Evolutionary conservation across 2,113 vertebrate genomes (phyloP), one percentile per base, ranked within the genome.

Genomic region (Elachura formosa): DNA sequence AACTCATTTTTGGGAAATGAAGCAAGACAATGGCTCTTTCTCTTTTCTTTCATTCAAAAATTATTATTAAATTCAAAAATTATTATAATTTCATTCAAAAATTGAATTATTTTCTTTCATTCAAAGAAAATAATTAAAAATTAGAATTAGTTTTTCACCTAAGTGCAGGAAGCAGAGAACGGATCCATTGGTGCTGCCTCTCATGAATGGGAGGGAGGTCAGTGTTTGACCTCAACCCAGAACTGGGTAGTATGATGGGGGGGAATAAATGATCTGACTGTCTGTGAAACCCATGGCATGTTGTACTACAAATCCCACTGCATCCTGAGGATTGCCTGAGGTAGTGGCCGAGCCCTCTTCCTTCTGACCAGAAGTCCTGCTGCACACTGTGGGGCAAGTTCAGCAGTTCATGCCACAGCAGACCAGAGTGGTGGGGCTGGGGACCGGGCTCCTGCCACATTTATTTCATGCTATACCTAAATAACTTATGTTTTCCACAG

Each of bases 401-500:
- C 62, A 51, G n/a, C 54, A 24, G 31, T 40, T 79, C 73, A 33
- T 83, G 63, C 64, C 3, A 5, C 75, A 66, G 49, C 66, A 76
- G 43, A 45, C 43, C 4, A 34, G 33, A 20, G 36, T 3, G 1
- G 6, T 81, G 84, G 63, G 63, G 51, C 46, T 88, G 79, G n/a
- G 34, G 19, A 13, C 51, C 56, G 55, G 29, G 14, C 4, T 68
- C 12, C 48, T 95, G 76, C 18, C 13, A 6, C 19, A 1, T 46
- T 56, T 72, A 4, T 62, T 61, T 86, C 38, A 34, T 64, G 48
- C 51, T 67, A 34, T 43, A 21, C 16, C 40, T 69, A 71, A 87
- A 73, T 76, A 34, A 51, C 45, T 54, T 82, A 0, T 20, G 2
- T 82, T 94, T 93, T 93, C 90, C 26, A 14, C 95, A 99, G 99